Percentiles rank a stretch among this genome's conserved stretches.
These are phyloP conservation scores for Saimiri boliviensis DNA, from an alignment of 2,113 vertebrate species.

Conservation along the genomic window DNA sequence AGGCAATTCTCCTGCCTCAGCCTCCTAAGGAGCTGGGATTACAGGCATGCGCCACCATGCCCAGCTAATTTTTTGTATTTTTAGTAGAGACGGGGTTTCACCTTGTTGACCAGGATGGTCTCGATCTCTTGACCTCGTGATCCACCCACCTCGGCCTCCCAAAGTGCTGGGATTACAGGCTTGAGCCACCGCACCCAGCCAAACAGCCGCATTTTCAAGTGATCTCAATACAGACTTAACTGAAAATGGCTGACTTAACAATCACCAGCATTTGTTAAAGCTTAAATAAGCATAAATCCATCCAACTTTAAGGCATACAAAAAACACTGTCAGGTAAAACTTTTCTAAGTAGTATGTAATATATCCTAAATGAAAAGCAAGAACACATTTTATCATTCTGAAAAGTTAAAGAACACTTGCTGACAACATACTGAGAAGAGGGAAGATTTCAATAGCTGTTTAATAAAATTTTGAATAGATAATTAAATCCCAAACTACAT, in stretches of 20 bases:
- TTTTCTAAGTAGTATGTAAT: background rate
- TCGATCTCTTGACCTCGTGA: too few relatives aligned
- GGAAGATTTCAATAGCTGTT: background rate
- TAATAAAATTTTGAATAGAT: background rate
- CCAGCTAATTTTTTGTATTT: too few relatives aligned
- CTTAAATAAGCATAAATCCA: background rate
- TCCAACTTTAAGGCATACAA: background rate
- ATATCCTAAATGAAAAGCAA: slow-evolving; percentile 1
- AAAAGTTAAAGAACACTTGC: slow-evolving; percentile 15
- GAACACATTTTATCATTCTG: background rate
- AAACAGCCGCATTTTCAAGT: slow-evolving; percentile 34
- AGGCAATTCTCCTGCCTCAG: too few relatives aligned
- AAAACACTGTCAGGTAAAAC: background rate
- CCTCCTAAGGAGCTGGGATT: too few relatives aligned
- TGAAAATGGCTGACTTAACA: slow-evolving; percentile 8
- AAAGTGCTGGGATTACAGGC: too few relatives aligned
- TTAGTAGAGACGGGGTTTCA: too few relatives aligned
- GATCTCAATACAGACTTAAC: slow-evolving; percentile 10
- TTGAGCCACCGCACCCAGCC: too few relatives aligned
- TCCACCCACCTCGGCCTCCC: too few relatives aligned
- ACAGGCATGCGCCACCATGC: too few relatives aligned
- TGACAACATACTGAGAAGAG: background rate
- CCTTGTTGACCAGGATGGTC: too few relatives aligned
- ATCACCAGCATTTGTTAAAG: background rate
- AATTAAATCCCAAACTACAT: background rate